These are phyloP conservation scores for Gorsachius magnificus DNA, from an alignment of 2,797 vertebrate genomes.

Conservation along the genomic window DNA sequence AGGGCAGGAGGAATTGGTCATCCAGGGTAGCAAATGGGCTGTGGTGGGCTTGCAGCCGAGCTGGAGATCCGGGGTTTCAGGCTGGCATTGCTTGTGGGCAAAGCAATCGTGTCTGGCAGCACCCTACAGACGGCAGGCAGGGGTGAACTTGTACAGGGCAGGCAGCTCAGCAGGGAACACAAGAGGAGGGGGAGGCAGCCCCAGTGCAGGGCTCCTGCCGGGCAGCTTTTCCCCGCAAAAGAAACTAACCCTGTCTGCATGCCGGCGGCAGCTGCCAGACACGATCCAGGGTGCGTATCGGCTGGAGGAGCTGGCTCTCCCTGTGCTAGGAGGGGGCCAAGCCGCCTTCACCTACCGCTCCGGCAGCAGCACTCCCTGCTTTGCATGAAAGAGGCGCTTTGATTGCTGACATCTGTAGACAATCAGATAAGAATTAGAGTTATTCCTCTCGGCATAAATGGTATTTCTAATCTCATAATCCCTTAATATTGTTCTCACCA, in stretches of 20 bases:
- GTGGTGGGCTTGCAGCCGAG: background rate
- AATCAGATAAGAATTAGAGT: constrained; percentile 62
- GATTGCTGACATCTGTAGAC: constrained; percentile 61
- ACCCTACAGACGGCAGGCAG: accelerated
- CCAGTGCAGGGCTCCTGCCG: background rate
- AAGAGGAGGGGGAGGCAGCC: background rate
- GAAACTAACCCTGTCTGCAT: background rate
- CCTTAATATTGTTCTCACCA: constrained; percentile 56
- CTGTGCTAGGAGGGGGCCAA: background rate
- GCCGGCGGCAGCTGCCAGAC: background rate
- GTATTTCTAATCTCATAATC: constrained; percentile 69
- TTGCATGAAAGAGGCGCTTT: constrained; percentile 15
- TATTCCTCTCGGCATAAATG: constrained; percentile 48
- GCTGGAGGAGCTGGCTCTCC: background rate
- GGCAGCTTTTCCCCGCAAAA: background rate
- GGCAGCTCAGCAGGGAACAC: background rate
- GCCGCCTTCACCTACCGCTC: background rate
- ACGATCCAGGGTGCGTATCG: accelerated
- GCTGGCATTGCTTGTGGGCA: background rate
- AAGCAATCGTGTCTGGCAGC: background rate
- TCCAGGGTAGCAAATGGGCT: background rate
- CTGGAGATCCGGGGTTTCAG: background rate
- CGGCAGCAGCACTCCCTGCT: background rate
- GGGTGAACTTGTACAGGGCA: background rate
- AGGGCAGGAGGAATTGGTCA: background rate